Percentiles rank a stretch among this genome's conserved stretches.
Evolutionary conservation across 2,797 vertebrate species (phyloP).

Genomic region (Cynodonichthys magdalenae): DNA sequence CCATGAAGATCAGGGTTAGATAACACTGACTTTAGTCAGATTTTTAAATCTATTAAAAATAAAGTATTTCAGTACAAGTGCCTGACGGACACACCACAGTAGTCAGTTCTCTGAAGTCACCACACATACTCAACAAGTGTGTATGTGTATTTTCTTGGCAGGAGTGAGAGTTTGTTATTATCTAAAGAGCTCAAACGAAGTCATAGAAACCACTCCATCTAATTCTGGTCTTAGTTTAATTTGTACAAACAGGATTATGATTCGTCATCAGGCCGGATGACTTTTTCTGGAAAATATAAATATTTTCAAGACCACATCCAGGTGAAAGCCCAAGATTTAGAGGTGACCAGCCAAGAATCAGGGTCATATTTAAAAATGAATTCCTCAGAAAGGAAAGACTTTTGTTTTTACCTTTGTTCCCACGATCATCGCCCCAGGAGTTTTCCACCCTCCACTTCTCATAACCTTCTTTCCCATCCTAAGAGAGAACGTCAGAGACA

Average conservation of each 20-base stretch:
- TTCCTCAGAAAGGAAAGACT: neutral
- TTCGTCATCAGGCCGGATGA: constrained; percentile 6
- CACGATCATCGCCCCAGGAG: constrained; percentile 98
- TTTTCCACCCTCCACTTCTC: constrained; percentile 98
- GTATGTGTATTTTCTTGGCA: neutral
- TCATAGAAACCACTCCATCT: constrained; percentile 13
- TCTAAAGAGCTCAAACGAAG: neutral
- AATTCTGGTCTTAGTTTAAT: constrained; percentile 62
- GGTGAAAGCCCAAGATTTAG: constrained; percentile 1
- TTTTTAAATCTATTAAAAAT: too few relatives aligned
- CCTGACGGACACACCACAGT: too few relatives aligned
- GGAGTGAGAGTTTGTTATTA: neutral
- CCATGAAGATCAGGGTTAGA: too few relatives aligned
- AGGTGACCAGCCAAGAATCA: constrained; percentile 2
- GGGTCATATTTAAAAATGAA: neutral
- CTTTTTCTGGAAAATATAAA: neutral
- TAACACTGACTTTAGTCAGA: too few relatives aligned
- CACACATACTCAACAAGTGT: neutral
- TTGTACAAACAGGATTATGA: constrained; percentile 51
- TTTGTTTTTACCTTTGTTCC: constrained; percentile 90
- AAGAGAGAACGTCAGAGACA: constrained; percentile 32
- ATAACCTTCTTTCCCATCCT: constrained; percentile 85
- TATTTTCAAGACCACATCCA: neutral
- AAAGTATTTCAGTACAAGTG: too few relatives aligned
- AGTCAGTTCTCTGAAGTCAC: too few relatives aligned